A percentile compares a stretch with the other conserved stretches of the same genome.
phyloP scores from a whole-genome alignment of 2,797 vertebrate genomes.

The Centroberyx gerrardi region DNA sequence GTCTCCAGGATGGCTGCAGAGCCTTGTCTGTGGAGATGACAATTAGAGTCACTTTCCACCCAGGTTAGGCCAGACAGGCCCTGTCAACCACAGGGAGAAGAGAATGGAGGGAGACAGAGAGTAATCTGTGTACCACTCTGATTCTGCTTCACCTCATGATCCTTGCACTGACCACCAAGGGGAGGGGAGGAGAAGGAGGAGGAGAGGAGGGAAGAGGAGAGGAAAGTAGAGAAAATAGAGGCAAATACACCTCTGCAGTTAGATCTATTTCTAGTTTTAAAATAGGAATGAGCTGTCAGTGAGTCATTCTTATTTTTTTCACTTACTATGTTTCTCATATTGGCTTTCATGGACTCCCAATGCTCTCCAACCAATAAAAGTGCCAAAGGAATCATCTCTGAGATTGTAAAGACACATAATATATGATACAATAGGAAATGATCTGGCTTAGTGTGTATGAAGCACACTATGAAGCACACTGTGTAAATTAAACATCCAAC shows the following conservation, averaged over 20 bases:
- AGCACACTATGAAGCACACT: conserved; percentile 18
- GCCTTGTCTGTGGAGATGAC: conserved; percentile 89
- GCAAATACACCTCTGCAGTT: conserved; percentile 69
- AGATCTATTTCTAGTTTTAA: conserved; percentile 78
- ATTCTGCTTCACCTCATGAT: conserved; percentile 85
- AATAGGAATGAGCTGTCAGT: conserved; percentile 79
- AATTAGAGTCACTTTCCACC: conserved; percentile 91
- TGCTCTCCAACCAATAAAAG: conserved; percentile 72
- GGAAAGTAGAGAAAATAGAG: conserved; percentile 50
- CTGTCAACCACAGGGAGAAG: conserved; percentile 84
- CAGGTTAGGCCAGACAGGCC: conserved; percentile 86
- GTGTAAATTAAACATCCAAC: conserved; percentile 63
- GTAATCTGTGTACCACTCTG: conserved; percentile 86
- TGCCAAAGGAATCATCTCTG: conserved; percentile 59
- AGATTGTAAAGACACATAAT: conserved; percentile 54
- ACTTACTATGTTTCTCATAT: conserved; percentile 59
- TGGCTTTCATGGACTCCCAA: conserved; percentile 65
- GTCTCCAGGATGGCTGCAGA: conserved; percentile 85
- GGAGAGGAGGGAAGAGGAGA: conserved; percentile 23
- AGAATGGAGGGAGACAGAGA: conserved; percentile 85
- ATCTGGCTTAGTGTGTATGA: conserved; percentile 36
- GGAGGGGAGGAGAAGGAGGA: conserved; percentile 54
- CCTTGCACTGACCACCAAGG: conserved; percentile 83
- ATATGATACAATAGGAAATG: conserved; percentile 53
- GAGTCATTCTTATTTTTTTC: conserved; percentile 72